A percentile compares a stretch with the other conserved stretches of the same genome.
Conservation (phyloP, 2,797 vertebrate species). For the Enteromius mattozi region DNA sequence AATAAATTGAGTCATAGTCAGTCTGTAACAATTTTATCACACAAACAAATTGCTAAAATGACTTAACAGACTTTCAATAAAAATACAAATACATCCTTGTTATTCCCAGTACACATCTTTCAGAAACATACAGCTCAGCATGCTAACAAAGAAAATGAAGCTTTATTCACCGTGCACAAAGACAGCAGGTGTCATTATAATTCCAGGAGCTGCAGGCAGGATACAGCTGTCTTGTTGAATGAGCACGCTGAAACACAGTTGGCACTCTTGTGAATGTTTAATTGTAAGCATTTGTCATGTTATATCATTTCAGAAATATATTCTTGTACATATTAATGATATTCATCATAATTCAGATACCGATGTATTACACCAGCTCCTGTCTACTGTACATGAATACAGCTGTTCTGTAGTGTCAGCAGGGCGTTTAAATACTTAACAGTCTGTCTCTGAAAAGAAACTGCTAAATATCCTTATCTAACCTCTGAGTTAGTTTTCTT, state of each 20-base stretch:
- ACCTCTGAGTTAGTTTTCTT: constrained; percentile 3
- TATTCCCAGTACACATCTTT: not conserved
- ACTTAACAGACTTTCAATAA: not conserved
- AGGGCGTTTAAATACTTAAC: not conserved
- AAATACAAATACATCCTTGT: not conserved
- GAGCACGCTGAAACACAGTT: not conserved
- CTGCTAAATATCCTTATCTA: not conserved
- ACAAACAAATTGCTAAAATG: not conserved
- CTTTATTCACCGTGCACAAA: not conserved
- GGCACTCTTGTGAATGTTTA: not conserved
- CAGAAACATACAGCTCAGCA: not conserved
- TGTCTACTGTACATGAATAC: not conserved
- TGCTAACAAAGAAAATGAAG: constrained; percentile 1
- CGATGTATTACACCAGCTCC: not conserved
- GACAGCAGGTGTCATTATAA: not conserved
- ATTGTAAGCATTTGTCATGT: not conserved
- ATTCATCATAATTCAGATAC: not conserved
- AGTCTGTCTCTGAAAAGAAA: not conserved
- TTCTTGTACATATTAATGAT: not conserved
- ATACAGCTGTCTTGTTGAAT: constrained; percentile 6
- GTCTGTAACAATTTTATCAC: not conserved
- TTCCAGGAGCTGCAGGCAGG: constrained; percentile 7
- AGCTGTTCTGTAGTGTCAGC: not conserved
- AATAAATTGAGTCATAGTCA: not conserved
- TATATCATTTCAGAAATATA: not conserved